Base-by-base conservation (phyloP, 2,888 invertebrate genomes). In the Hipparchia semele region DNA sequence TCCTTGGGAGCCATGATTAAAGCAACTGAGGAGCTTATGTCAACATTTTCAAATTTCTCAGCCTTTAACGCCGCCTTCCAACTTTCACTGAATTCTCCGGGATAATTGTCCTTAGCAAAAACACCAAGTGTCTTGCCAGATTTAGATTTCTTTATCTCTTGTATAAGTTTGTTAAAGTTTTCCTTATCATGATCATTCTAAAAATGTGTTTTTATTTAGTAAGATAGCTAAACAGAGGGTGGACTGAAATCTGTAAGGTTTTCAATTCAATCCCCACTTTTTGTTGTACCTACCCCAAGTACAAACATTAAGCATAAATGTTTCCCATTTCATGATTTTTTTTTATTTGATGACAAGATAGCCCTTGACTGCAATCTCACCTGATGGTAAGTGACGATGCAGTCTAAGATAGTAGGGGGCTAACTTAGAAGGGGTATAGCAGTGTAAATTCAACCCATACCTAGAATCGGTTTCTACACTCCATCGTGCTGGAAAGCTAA, bases 1-100 rank as follows among this genome's bases (percentile, higher is more conserved):
- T 99, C 99, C 91, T 99, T 99, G 0, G 98, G 96, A 6, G 98
- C 97, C 96, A 99, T 98, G 0, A 99, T 93, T 79, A 97, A 96
- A 0, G 98, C 99, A 80, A 98, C 95, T 0, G 97, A 95, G 0
- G 96, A 95, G 85, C 98, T 98, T 8, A 99, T 95, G 89, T 99
- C 99, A 54, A 97, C 95, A 87, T 96, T 97, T 81, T 97, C 97
- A 90, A 99, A 98, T 73, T 95, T 96, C 80, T 97, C 97, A 12
- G 95, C 95, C 80, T 97, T 97, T 61, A 99, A 85, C 0, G 95
- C 95, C 45, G 95, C 94, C 80, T 98, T 96, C 99, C 99, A 99
- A 49, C 96, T 95, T 82, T 98, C 98, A 93, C 98, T 97, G 84
- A 99, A 99, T 79, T 98, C 97, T 12, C 99, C 98, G 0, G 97